phyloP scores from a whole-genome alignment of 2,113 vertebrate species.

The Burhinus bistriatus region DNA sequence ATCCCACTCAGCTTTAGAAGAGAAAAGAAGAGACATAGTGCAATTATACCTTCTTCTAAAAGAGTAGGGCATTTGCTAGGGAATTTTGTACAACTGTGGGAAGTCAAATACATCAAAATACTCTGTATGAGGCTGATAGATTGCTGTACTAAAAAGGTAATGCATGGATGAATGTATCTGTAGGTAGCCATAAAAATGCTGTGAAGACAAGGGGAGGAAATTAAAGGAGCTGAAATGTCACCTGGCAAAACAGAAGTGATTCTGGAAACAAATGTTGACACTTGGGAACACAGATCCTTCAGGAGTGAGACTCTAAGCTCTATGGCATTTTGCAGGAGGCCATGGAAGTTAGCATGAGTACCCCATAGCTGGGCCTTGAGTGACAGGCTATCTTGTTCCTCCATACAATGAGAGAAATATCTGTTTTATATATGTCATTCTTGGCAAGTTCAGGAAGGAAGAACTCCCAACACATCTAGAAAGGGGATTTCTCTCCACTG shows the following conservation, averaged over 20 bases:
- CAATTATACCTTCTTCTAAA: constrained; percentile 38
- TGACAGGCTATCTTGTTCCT: background rate
- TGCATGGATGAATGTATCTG: background rate
- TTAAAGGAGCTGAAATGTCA: constrained; percentile 1
- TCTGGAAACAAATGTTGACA: background rate
- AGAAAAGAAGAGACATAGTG: background rate
- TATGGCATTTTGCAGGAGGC: background rate
- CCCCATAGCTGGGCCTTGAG: background rate
- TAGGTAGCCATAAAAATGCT: background rate
- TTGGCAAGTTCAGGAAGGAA: background rate
- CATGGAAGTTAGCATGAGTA: background rate
- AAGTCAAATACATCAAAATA: constrained; percentile 26
- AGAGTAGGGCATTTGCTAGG: constrained; percentile 19
- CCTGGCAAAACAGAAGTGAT: background rate
- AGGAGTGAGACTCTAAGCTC: background rate
- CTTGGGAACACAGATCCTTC: background rate
- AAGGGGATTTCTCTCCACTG: background rate
- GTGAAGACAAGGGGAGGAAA: background rate
- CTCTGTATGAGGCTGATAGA: constrained; percentile 2
- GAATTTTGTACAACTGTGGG: constrained; percentile 36
- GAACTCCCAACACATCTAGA: background rate
- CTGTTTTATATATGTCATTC: background rate
- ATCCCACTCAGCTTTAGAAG: constrained; percentile 41
- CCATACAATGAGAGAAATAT: background rate
- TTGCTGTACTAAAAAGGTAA: background rate